Percentiles rank a stretch among this genome's conserved stretches.
These are phyloP conservation scores for Polydrusus cervinus DNA, from an alignment of 2,888 invertebrate genomes.

Conservation along the genomic window DNA sequence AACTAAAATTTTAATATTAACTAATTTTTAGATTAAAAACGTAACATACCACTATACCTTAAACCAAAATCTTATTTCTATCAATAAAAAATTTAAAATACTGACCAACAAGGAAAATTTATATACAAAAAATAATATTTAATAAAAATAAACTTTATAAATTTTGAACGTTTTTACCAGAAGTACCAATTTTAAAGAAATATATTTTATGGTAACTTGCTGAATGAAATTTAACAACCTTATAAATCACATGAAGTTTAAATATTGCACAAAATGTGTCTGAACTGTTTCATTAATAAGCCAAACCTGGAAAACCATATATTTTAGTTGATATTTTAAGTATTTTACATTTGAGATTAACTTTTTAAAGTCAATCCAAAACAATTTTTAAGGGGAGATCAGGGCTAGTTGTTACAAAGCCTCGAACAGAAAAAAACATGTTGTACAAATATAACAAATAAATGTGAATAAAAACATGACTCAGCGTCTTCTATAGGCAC, in stretches of 20 bases:
- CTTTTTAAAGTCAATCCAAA: not conserved
- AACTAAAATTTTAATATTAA: constrained; percentile 17
- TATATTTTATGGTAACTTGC: constrained; percentile 35
- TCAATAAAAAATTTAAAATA: constrained; percentile 62
- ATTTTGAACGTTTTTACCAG: constrained; percentile 34
- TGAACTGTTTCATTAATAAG: constrained; percentile 3
- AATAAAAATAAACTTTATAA: constrained; percentile 21
- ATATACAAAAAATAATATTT: constrained; percentile 54
- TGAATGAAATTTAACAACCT: constrained; percentile 46
- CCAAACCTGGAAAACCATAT: not conserved
- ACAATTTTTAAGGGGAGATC: not conserved
- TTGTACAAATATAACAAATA: too few relatives aligned
- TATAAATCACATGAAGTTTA: constrained; percentile 53
- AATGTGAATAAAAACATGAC: too few relatives aligned
- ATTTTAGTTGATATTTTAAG: not conserved
- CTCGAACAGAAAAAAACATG: too few relatives aligned
- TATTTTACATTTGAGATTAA: not conserved
- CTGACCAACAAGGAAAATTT: constrained; percentile 64
- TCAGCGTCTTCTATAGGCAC: too few relatives aligned
- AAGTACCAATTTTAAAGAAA: constrained; percentile 40
- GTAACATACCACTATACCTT: constrained; percentile 37
- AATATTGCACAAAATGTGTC: constrained; percentile 56
- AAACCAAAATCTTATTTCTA: constrained; percentile 17
- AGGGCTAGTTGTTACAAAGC: too few relatives aligned
- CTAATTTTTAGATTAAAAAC: constrained; percentile 24